Evolutionary conservation across 2,797 vertebrate species (phyloP).

Genomic region (Karalla daura): DNA sequence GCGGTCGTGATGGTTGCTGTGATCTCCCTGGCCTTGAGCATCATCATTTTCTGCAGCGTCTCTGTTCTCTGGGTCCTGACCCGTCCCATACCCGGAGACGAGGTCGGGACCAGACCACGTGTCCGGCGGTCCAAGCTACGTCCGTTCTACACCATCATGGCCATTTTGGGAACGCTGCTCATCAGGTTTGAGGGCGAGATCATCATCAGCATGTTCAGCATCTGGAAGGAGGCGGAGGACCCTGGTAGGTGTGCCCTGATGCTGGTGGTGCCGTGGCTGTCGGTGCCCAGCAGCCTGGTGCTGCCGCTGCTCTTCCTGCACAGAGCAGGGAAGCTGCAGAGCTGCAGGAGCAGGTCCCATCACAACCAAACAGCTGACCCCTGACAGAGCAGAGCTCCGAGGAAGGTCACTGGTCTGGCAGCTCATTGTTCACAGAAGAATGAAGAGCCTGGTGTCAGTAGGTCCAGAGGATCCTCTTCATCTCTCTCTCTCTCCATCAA

Average conservation of each 20-base stretch:
- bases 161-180: conserved; percentile 11
- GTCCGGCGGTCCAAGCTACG: conserved; percentile 16
- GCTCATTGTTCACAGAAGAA: neutral
- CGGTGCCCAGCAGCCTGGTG: conserved; percentile 34
- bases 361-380: neutral
- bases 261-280: conserved; percentile 5
- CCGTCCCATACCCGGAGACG: conserved; percentile 5
- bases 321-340: neutral
- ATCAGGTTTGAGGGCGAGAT: neutral
- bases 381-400: neutral
- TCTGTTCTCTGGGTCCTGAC: neutral
- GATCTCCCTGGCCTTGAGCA: no score
- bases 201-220: neutral
- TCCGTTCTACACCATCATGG: conserved; percentile 29
- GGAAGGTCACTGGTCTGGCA: neutral
- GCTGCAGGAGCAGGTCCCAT: neutral
- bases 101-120: neutral
- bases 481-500: no score
- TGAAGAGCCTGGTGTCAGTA: no score
- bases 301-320: conserved; percentile 46
- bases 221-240: rapidly evolving
- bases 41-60: conserved; percentile 10
- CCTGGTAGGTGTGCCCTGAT: neutral
- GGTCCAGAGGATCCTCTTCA: no score
- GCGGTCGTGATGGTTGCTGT: rapidly evolving